Evolutionary conservation across 2,888 invertebrate species (phyloP).

Genomic region (Ryuthela nishihirai): DNA sequence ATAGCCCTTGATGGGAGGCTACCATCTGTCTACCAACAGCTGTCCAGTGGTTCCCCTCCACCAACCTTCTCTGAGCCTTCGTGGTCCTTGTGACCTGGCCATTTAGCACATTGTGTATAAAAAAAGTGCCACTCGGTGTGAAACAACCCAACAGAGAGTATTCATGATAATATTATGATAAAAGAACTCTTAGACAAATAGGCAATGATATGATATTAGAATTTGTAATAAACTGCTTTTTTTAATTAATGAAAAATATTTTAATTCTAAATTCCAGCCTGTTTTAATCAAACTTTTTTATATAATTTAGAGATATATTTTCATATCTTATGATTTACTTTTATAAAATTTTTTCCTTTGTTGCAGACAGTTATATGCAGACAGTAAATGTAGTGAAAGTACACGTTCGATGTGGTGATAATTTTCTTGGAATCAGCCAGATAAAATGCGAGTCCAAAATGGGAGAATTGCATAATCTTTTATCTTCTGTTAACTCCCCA

Average conservation of each 20-base stretch:
- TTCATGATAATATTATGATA: no score
- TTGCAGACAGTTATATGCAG: constrained; percentile 68
- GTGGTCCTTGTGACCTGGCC: no score
- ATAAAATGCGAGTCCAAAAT: constrained; percentile 83
- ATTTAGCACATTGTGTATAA: no score
- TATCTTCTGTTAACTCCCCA: constrained; percentile 68
- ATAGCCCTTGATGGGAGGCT: no score
- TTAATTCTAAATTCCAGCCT: not conserved
- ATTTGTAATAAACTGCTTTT: not conserved
- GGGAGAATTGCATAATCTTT: constrained; percentile 73
- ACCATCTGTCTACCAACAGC: no score
- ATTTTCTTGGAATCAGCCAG: constrained; percentile 72
- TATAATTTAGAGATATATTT: no score
- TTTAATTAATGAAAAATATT: not conserved
- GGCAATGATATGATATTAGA: not conserved
- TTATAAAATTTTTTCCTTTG: constrained; percentile 2
- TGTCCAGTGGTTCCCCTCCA: no score
- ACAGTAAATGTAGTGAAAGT: constrained; percentile 76
- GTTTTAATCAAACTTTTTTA: no score
- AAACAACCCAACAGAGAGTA: no score
- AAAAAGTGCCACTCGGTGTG: no score
- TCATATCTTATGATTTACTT: not conserved
- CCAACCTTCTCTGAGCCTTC: no score
- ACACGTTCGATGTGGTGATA: constrained; percentile 66
- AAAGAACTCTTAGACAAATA: no score